Evolutionary conservation across 2,888 invertebrate species (phyloP).

Genomic region (Limnephilus auricula): DNA sequence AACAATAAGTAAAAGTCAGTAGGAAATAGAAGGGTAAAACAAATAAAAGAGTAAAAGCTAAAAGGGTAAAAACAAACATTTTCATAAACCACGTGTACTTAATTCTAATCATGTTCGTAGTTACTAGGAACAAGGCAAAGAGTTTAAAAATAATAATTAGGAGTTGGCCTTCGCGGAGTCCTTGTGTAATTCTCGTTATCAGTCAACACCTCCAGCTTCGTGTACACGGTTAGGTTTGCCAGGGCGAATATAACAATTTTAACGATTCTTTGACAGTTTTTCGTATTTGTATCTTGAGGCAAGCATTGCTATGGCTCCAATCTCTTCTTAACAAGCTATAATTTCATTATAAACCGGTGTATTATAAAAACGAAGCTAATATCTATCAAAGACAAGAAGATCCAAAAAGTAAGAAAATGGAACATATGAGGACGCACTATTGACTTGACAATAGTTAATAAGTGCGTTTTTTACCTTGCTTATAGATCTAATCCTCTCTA

Average conservation of each 20-base stretch:
- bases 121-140: neutral
- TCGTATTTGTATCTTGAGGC: neutral
- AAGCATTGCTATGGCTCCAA: neutral
- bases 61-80: too few relatives aligned
- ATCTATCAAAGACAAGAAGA: neutral
- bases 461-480: too few relatives aligned
- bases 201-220: neutral
- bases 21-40: too few relatives aligned
- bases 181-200: neutral
- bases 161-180: neutral
- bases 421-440: neutral
- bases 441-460: too few relatives aligned
- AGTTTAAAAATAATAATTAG: neutral
- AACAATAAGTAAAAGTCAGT: too few relatives aligned
- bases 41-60: too few relatives aligned
- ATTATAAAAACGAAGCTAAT: neutral
- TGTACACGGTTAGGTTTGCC: neutral
- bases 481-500: neutral
- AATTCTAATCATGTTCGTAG: neutral
- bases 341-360: neutral
- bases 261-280: neutral
- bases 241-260: neutral
- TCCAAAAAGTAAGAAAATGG: neutral
- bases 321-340: neutral
- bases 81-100: too few relatives aligned